Conservation (phyloP, 2,888 invertebrate species). For the Crematogaster levior region DNA sequence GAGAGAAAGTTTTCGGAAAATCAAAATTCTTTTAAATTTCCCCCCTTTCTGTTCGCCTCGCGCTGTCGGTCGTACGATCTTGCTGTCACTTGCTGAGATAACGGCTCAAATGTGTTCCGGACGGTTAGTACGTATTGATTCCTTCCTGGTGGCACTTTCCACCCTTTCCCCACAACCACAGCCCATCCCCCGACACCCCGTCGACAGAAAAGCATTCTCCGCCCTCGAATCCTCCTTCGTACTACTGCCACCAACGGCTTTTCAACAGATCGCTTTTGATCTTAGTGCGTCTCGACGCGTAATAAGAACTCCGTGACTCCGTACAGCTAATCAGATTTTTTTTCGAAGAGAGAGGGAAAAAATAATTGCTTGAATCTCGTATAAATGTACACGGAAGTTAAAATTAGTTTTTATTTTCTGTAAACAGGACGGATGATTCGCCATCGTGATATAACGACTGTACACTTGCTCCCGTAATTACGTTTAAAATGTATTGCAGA, state of each 20-base stretch:
- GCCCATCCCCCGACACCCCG: slow-evolving; percentile 4
- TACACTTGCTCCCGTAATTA: background rate
- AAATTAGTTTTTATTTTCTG: background rate
- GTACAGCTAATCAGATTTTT: slow-evolving; percentile 45
- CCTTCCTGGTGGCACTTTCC: slow-evolving; percentile 66
- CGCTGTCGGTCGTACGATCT: slow-evolving; percentile 46
- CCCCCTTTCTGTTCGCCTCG: background rate
- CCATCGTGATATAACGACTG: background rate
- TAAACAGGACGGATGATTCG: background rate
- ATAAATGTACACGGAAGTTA: background rate
- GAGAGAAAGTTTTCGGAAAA: background rate
- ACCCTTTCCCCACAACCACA: slow-evolving; percentile 46
- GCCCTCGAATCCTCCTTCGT: slow-evolving; percentile 61
- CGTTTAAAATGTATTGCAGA: background rate
- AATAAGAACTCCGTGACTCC: slow-evolving; percentile 52
- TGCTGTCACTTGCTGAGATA: slow-evolving; percentile 64
- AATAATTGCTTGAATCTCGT: background rate
- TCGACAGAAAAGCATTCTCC: slow-evolving; percentile 62
- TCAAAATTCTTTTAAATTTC: slow-evolving; percentile 15
- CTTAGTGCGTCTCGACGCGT: slow-evolving; percentile 44
- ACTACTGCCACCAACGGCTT: slow-evolving; percentile 43
- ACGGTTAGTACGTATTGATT: slow-evolving; percentile 79
- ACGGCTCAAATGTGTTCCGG: slow-evolving; percentile 71
- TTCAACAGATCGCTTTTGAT: slow-evolving; percentile 63
- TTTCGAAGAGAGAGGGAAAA: background rate